phyloP scores from a whole-genome alignment of 2,888 invertebrate genomes.

The Pseudoips prasinana region DNA sequence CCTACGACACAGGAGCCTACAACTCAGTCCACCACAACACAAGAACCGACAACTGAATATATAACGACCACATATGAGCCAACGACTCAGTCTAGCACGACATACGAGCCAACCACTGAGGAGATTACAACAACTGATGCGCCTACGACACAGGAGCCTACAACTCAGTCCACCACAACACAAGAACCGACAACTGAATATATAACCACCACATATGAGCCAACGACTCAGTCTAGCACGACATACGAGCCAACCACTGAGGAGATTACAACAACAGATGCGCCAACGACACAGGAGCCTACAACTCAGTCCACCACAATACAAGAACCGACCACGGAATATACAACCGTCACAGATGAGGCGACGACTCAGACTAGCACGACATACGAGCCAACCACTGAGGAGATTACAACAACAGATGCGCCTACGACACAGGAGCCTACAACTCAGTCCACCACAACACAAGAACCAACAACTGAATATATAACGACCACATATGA shows the following conservation, averaged over 20 bases:
- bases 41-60: conserved; percentile 4
- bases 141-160: conserved; percentile 4
- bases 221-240: too few relatives aligned
- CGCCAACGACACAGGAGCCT: not conserved
- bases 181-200: conserved; percentile 8
- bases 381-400: too few relatives aligned
- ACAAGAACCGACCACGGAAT: conserved; percentile 1
- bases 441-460: conserved; percentile 1
- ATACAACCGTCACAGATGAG: conserved; percentile 1
- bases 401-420: conserved; percentile 5
- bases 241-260: conserved; percentile 4
- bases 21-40: not conserved
- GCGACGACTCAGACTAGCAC: not conserved
- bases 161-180: conserved; percentile 2
- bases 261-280: conserved; percentile 2
- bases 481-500: too few relatives aligned
- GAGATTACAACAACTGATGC: conserved; percentile 2
- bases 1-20: conserved; percentile 2
- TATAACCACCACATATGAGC: conserved; percentile 3
- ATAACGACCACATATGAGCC: too few relatives aligned
- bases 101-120: conserved; percentile 6
- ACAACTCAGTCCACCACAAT: conserved; percentile 9
- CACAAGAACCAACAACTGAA: not conserved
- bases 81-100: too few relatives aligned
- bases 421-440: not conserved